Conservation (phyloP, 2,797 vertebrate genomes). For the Danio kyathit region DNA sequence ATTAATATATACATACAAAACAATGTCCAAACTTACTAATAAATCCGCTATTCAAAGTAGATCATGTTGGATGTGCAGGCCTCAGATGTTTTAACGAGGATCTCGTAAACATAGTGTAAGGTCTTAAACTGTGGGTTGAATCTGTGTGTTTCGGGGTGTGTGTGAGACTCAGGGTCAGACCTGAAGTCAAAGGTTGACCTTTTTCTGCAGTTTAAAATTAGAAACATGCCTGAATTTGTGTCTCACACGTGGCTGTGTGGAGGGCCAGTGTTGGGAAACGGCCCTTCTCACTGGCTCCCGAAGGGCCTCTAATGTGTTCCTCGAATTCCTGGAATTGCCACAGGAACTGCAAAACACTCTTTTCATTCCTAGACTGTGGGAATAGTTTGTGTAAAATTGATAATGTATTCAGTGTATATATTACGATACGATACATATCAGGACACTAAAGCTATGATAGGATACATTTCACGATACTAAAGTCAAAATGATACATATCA, state of each 20-base stretch:
- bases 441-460: no score
- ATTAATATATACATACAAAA: no score
- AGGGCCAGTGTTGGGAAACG: conserved; percentile 18
- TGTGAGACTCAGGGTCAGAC: conserved; percentile 8
- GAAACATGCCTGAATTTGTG: conserved; percentile 8
- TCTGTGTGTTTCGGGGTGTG: neutral
- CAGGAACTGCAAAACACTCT: neutral
- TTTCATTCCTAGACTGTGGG: neutral
- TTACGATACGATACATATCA: no score
- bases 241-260: conserved; percentile 26
- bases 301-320: conserved; percentile 25
- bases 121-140: neutral
- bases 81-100: neutral
- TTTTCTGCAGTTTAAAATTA: conserved; percentile 12
- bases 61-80: neutral
- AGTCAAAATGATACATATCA: no score
- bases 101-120: neutral
- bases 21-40: neutral
- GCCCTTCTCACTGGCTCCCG: conserved; percentile 12
- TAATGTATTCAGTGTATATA: neutral
- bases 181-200: conserved; percentile 9
- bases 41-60: neutral
- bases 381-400: neutral
- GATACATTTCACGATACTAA: no score
- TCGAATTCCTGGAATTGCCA: conserved; percentile 6